A percentile compares a stretch with the other conserved stretches of the same genome.
Evolutionary conservation across 2,888 invertebrate species (phyloP).

Genomic region (Diaphora mendica): DNA sequence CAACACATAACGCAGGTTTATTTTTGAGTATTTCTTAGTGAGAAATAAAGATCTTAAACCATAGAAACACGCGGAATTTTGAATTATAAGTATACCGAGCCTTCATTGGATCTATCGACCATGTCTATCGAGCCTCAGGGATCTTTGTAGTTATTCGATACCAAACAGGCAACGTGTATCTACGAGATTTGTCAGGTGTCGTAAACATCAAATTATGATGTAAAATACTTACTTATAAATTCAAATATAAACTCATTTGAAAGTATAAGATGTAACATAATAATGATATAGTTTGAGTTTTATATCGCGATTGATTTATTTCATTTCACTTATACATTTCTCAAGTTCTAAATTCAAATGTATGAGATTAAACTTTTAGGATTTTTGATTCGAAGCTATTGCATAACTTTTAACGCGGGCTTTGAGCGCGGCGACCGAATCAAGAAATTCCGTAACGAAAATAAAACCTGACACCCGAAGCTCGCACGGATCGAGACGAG

Average conservation of each 20-base stretch:
- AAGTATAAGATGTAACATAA: not conserved
- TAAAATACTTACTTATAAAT: not conserved
- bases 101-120: not conserved
- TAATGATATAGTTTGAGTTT: not conserved
- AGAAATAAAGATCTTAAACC: no score
- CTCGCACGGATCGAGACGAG: no score
- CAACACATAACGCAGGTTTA: not conserved
- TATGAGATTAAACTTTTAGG: no score
- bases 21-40: no score
- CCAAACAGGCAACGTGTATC: not conserved
- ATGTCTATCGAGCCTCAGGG: not conserved
- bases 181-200: not conserved
- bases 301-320: not conserved
- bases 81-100: not conserved
- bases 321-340: not conserved
- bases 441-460: no score
- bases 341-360: no score
- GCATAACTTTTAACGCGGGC: no score
- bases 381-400: no score
- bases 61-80: no score
- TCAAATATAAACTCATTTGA: not conserved
- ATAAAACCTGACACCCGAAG: no score
- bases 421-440: no score
- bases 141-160: not conserved
- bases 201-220: not conserved